Evolutionary conservation across 2,797 vertebrate species (phyloP).

Genomic region (Danio kyathit): DNA sequence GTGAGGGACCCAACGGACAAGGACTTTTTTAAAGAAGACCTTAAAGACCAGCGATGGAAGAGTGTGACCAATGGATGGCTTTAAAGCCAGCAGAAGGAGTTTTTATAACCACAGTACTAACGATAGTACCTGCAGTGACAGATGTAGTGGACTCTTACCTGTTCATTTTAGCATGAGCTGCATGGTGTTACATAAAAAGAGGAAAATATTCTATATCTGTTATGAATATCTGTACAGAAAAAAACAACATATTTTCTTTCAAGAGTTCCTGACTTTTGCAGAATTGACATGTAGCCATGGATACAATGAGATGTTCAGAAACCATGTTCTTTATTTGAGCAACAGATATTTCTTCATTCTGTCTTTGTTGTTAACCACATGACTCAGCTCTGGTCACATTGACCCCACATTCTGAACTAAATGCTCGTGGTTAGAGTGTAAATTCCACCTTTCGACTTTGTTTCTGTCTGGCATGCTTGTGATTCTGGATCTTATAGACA

Average conservation of each 20-base stretch:
- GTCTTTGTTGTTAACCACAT: conserved; percentile 71
- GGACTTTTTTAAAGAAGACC: conserved; percentile 45
- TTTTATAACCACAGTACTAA: conserved; percentile 47
- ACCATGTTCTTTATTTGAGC: conserved; percentile 76
- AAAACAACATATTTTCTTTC: conserved; percentile 80
- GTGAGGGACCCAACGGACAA: conserved; percentile 31
- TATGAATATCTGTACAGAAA: conserved; percentile 73
- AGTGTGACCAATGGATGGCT: conserved; percentile 30
- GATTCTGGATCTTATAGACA: conserved; percentile 70
- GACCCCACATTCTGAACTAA: conserved; percentile 69
- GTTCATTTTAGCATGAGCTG: conserved; percentile 86
- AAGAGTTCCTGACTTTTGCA: conserved; percentile 81
- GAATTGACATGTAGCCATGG: conserved; percentile 84
- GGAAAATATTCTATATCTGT: conserved; percentile 74
- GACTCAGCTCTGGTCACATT: conserved; percentile 87
- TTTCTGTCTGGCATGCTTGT: conserved; percentile 87
- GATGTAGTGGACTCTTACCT: conserved; percentile 60
- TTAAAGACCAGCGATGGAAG: conserved; percentile 44
- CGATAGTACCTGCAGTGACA: conserved; percentile 52
- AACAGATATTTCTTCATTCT: conserved; percentile 70
- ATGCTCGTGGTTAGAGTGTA: conserved; percentile 68
- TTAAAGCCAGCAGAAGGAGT: conserved; percentile 42
- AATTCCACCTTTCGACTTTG: conserved; percentile 73
- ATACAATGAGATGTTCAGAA: conserved; percentile 68
- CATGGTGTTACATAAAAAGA: conserved; percentile 76